Conservation (phyloP, 2,113 vertebrate species). For the Hippocampus abdominalis region DNA sequence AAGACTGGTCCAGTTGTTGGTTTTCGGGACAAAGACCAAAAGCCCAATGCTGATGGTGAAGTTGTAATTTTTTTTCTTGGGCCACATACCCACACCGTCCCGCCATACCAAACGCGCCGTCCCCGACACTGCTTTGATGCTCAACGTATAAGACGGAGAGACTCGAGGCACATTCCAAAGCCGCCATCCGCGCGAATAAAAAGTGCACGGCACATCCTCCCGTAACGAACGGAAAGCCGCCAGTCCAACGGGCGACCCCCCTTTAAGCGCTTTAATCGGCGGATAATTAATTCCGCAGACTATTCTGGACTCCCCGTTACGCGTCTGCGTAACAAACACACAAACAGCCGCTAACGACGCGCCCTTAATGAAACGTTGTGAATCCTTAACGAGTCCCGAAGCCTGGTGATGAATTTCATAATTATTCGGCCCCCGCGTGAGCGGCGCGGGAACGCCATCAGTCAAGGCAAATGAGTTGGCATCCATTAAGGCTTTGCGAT, state of each 20-base stretch:
- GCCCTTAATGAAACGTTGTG: slow-evolving; percentile 76
- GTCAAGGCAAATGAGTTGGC: slow-evolving; percentile 96
- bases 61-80: no score
- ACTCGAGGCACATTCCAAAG: slow-evolving; percentile 4
- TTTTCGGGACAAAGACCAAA: no score
- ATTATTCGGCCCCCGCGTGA: slow-evolving; percentile 88
- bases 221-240: slow-evolving; percentile 36
- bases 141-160: neutral
- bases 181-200: slow-evolving; percentile 35
- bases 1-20: no score
- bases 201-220: slow-evolving; percentile 38
- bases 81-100: no score
- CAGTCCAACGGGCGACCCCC: slow-evolving; percentile 50
- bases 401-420: slow-evolving; percentile 90
- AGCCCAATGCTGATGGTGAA: no score
- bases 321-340: slow-evolving; percentile 57
- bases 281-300: slow-evolving; percentile 62
- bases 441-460: slow-evolving; percentile 88
- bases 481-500: slow-evolving; percentile 90
- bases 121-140: no score
- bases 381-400: slow-evolving; percentile 83
- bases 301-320: slow-evolving; percentile 47
- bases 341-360: slow-evolving; percentile 74
- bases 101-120: no score
- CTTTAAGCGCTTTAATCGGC: slow-evolving; percentile 63